Base-by-base conservation (phyloP, 2,113 vertebrate species). In the Pseudopodoces humilis region DNA sequence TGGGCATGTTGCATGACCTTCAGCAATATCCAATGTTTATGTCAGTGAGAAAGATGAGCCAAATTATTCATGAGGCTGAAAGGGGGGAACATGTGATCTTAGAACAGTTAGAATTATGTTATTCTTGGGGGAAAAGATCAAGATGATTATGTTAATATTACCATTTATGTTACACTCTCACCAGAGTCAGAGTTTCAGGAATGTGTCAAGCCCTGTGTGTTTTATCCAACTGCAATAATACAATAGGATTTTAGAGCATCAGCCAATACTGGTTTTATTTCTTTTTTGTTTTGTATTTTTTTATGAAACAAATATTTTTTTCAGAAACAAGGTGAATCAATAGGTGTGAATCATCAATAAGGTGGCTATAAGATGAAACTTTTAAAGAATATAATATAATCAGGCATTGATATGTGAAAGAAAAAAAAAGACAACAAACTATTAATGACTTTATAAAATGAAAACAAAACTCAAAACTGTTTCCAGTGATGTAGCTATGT, bases 1-100 rank as follows among this genome's bases (percentile, higher is more conserved):
- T 12, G n/a, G 91, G 44, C 75, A 72, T 68, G 82, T 20, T 79
- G 11, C 21, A 4, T 92, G 81, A 92, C 88, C 87, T 94, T 93
- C 68, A 72, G 37, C 44, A 81, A 19, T 43, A 83, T 62, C 92
- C 83, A 47, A 6, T 86, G 63, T 92, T 92, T 71, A 47, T 92
- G 76, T 87, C 58, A 60, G 70, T 35, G 71, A n/a, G 83, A 71
- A 84, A 90, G 93, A 93, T 76, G 69, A 90, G 53, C 72, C 83
- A 91, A 68, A 82, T 94, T 95, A 97, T 95, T 96, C 24, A 90
- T 94, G 76, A 82, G 53, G 69, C 85, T 94, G 70, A 74, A 67
- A 58, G 53, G 71, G 43, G 64, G 64, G 90, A 69, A 87, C 85
- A 44, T 21, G 63, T 47, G 87, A 95, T 96, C 94, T 88, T 56